Base-by-base conservation (phyloP, 1,140 invertebrate species). In the Dendrolimus punctatus region DNA sequence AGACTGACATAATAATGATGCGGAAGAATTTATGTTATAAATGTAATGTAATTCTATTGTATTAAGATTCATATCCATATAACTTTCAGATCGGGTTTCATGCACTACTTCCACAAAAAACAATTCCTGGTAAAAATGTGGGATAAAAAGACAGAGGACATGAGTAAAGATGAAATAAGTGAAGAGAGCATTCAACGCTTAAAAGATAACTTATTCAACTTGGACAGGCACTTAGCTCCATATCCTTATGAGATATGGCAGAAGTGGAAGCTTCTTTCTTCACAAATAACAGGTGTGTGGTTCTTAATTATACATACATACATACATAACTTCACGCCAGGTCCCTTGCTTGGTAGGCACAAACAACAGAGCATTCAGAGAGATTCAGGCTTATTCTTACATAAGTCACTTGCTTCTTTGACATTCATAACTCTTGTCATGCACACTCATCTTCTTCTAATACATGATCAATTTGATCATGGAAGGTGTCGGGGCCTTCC, bases 171-270 rank as follows among this genome's bases (percentile, higher is more conserved):
- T 69, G 88, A 87, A 84, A 85, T 90, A 50, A 72, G 87, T 65
- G 88, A 93, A 66, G 83, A 91, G 64, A 90, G 89, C 61, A 64
- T 91, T 44, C 73, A 90, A 54, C 80, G 88, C 8, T 81, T 97
- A 9, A 92, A 91, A 66, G 86, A 88, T 5, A 96, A 98, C 81
- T 72, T 96, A 41, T 87, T 90, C 47, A 90, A 94, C 50, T 76
- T 99, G 43, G 97, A 99, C 70, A 87, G 86, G 58, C 94, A 91
- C 80, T 83, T 99, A 43, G 98, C 94, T 8, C 90, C 95, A 5
- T 99, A 99, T 90, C 97, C 98, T 8, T 98, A 94, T 87, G 93
- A 98, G 60, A 92, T 92, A 57, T 95, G 92, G 78, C 91, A 93
- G 58, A 93, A 94, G 64, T 99, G 98, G 98, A 91, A 93, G 51